Evolutionary conservation across 2,797 vertebrate species (phyloP), one percentile per base, ranked within the genome.

Genomic region (Sebastes minor): DNA sequence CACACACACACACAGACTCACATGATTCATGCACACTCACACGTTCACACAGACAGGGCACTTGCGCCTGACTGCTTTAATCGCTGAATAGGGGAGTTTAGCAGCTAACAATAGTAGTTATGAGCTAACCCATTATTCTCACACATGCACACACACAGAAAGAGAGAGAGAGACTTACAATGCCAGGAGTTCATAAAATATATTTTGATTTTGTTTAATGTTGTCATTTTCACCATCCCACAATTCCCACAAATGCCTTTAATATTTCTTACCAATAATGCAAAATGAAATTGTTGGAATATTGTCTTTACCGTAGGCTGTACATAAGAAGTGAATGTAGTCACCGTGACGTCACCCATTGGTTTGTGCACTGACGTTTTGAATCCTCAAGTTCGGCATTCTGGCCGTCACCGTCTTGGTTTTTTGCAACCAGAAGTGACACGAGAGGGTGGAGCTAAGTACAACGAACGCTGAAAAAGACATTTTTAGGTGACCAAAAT

Each of bases 1-100:
- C 32, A 33, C 33, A 7, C 28, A 30, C 78, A 20, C 63, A 49
- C 28, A 30, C 78, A 20, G 59, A 49, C 64, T n/a, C 49, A 33
- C 71, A 16, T 35, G 12, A 61, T 71, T 76, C 65, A 75, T 74
- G 71, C 85, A 65, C 53, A 61, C 74, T 22, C 63, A 46, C 85
- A 30, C 53, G 30, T 72, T 22, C 63, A 46, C 74, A 73, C 88
- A 87, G 85, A 87, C 83, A 73, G 70, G 81, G 59, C 64, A 61
- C 78, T 89, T 74, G 56, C 71, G 89, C 92, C 89, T 93, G 88
- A 87, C 85, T 93, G 93, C 85, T 86, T 88, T 92, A 91, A 94
- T 94, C 62, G 76, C 49, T 94, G 89, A 94, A 94, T 88, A 90
- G 91, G 66, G 86, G 91, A 90, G 87, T 92, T 94, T 89, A 92